Evolutionary conservation across 2,888 invertebrate species (phyloP).

Genomic region (Melitaea athalia): DNA sequence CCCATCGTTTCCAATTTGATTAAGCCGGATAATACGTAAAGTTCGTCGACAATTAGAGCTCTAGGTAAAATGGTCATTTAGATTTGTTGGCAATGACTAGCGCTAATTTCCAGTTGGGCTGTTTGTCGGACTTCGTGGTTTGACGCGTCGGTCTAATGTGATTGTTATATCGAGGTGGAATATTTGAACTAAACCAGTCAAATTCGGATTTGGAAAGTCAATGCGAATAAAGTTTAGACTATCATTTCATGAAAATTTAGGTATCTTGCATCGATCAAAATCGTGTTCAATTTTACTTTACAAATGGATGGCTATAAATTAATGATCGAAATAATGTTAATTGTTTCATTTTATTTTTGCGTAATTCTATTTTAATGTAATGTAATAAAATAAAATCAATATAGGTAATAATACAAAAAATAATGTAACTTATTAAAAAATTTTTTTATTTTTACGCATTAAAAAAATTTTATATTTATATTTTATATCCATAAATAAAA

Average conservation of each 20-base stretch:
- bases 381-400: no score
- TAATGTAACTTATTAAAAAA: no score
- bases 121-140: slow-evolving; percentile 35
- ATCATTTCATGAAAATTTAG: not conserved
- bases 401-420: no score
- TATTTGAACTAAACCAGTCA: slow-evolving; percentile 15
- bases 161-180: slow-evolving; percentile 28
- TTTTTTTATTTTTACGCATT: no score
- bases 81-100: slow-evolving; percentile 27
- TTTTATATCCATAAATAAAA: no score
- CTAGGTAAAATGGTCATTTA: slow-evolving; percentile 28
- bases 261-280: slow-evolving; percentile 12
- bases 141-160: slow-evolving; percentile 33
- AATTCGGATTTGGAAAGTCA: not conserved
- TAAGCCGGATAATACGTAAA: slow-evolving; percentile 27
- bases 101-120: slow-evolving; percentile 42
- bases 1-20: slow-evolving; percentile 26
- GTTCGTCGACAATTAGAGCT: slow-evolving; percentile 19
- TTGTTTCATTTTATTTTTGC: no score
- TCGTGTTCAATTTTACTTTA: not conserved
- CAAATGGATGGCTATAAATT: not conserved
- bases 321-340: no score
- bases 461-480: no score
- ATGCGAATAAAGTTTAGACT: not conserved
- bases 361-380: no score